Base-by-base conservation (phyloP, 2,797 vertebrate genomes). In the Pseudopleuronectes americanus region DNA sequence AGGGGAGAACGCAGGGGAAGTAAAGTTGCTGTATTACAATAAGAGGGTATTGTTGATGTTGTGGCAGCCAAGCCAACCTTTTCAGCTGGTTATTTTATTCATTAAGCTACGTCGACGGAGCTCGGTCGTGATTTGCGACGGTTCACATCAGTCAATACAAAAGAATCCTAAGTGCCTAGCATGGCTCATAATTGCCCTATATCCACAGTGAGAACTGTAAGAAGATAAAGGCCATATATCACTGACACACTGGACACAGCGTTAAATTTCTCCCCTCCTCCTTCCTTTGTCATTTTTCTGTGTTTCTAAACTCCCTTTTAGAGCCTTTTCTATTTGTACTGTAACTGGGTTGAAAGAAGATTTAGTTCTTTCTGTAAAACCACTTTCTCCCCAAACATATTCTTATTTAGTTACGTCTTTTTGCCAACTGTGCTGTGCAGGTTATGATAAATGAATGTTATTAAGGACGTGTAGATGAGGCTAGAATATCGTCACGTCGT, bases 141-240 rank as follows among this genome's bases (percentile, higher is more conserved):
- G 45, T 79, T 54, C 72, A 67, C 51, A 77, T 73, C 71, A 68
- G 67, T 87, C 68, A 69, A n/a, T 73, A 88, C 38, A 77, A 66
- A 73, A 70, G 61, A 84, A 87, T 75, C 89, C 81, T 84, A 94
- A 94, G 92, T 94, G 92, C 92, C 93, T 94, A 77, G 76, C 80
- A 81, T 78, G 92, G 91, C 90, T 92, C 86, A 69, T 62, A 74
- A 61, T 85, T 52, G 81, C 84, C 86, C 87, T 84, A 79, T 84
- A 77, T 77, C 64, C 71, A 71, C 80, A 81, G 73, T 64, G 69
- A 83, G 41, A 64, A 68, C 68, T 80, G 65, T 68, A 12, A 56
- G 58, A 82, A 66, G 62, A 81, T 60, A 73, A 88, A 86, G 84
- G 77, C 87, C 84, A 85, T 85, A 76, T 58, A 62, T 13, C 54